A percentile compares a stretch with the other conserved stretches of the same genome.
Conservation (phyloP, 2,888 invertebrate species). For the Ommatoiulus sabulosus region DNA sequence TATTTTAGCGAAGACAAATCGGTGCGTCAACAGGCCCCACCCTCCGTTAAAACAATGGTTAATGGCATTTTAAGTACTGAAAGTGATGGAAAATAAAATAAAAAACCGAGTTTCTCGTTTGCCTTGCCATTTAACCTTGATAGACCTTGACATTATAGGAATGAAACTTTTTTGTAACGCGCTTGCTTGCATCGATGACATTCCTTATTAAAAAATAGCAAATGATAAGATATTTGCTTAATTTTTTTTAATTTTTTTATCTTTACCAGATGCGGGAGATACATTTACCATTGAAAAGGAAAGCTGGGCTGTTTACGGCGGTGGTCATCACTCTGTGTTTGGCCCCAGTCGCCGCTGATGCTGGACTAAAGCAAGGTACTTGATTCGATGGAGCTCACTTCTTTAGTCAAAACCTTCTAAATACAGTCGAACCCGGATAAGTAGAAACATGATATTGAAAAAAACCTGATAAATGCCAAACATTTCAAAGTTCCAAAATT, state of each 20-base stretch:
- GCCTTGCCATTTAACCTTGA: not conserved
- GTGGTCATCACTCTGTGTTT: not conserved
- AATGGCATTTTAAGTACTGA: not conserved
- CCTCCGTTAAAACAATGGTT: not conserved
- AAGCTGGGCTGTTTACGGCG: not conserved
- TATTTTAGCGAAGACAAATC: not conserved
- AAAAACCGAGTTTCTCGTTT: not conserved
- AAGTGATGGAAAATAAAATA: not conserved
- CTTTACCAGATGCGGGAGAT: not conserved
- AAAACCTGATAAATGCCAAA: too few species aligned
- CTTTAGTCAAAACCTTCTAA: not conserved
- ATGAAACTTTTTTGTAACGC: not conserved
- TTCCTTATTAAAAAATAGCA: not conserved
- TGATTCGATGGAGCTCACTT: not conserved
- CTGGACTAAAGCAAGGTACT: not conserved
- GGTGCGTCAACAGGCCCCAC: not conserved
- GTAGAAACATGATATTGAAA: too few species aligned
- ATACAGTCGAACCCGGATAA: too few species aligned
- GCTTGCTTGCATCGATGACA: not conserved
- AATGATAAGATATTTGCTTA: not conserved
- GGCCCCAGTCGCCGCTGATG: not conserved
- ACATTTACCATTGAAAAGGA: not conserved
- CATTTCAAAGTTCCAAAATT: not conserved
- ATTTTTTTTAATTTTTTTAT: not conserved
- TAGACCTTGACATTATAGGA: not conserved